A percentile compares a stretch with the other conserved stretches of the same genome.
Conservation (phyloP, 2,888 invertebrate genomes). For the Drosophila yooni region DNA sequence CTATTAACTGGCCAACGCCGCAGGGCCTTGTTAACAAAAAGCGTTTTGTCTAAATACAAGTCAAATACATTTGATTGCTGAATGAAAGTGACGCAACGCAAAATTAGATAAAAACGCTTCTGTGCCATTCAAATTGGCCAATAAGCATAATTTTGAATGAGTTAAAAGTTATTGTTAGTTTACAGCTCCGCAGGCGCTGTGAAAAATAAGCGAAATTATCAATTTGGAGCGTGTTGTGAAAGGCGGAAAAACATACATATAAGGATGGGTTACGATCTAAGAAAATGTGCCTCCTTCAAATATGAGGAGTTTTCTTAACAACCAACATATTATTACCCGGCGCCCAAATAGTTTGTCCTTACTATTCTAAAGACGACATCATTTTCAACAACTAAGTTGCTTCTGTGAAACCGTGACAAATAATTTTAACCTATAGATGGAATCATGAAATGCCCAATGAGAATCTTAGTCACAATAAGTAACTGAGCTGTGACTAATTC, state of each 20-base stretch:
- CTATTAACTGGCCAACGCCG: conserved; percentile 45
- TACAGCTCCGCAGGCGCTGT: neutral
- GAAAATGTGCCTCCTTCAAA: neutral
- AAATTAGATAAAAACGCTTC: conserved; percentile 9
- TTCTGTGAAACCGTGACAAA: neutral
- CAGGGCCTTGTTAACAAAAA: conserved; percentile 40
- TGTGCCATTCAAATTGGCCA: conserved; percentile 4
- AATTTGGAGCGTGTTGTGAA: neutral
- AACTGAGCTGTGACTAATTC: neutral
- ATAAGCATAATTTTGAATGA: conserved; percentile 4
- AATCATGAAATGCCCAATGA: neutral
- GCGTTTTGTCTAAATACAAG: conserved; percentile 25
- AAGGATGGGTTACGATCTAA: neutral
- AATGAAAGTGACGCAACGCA: conserved; percentile 33
- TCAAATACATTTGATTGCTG: conserved; percentile 33
- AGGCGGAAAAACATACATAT: neutral
- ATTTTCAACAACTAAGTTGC: neutral
- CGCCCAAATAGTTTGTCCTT: neutral
- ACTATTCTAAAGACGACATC: neutral
- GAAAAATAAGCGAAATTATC: neutral
- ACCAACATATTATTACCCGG: neutral
- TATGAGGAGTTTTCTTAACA: neutral
- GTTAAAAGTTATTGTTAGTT: conserved; percentile 1
- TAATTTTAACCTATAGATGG: neutral
- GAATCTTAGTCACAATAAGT: neutral